Conservation (phyloP, 2,888 invertebrate species). For the Epistrophe eligans region DNA sequence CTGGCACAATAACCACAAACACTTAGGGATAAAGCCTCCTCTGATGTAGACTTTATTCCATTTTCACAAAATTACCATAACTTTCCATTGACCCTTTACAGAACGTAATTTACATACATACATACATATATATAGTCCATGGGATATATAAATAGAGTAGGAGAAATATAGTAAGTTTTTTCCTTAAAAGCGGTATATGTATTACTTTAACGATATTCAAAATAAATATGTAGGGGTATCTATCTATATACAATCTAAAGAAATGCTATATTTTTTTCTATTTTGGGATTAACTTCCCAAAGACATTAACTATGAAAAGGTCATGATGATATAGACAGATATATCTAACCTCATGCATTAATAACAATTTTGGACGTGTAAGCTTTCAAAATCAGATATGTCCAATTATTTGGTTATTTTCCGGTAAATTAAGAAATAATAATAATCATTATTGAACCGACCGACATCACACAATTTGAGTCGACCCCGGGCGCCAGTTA, state of each 20-base stretch:
- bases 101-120: background rate
- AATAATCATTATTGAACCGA: background rate
- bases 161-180: background rate
- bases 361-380: background rate
- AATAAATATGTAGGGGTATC: background rate
- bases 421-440: constrained; percentile 12
- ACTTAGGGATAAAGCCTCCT: background rate
- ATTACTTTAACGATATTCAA: background rate
- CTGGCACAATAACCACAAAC: constrained; percentile 22
- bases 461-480: background rate
- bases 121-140: background rate
- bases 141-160: background rate
- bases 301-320: background rate
- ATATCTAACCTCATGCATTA: background rate
- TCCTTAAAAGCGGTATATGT: background rate
- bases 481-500: background rate
- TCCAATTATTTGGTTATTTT: constrained; percentile 9
- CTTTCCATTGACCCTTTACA: constrained; percentile 5
- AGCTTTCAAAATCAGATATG: constrained; percentile 3
- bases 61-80: constrained; percentile 28
- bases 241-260: background rate
- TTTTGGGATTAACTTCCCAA: background rate
- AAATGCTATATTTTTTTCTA: background rate
- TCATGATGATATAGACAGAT: background rate
- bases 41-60: background rate